These are phyloP conservation scores for Parotia lawesii DNA, from an alignment of 2,113 vertebrate genomes.

Conservation along the genomic window DNA sequence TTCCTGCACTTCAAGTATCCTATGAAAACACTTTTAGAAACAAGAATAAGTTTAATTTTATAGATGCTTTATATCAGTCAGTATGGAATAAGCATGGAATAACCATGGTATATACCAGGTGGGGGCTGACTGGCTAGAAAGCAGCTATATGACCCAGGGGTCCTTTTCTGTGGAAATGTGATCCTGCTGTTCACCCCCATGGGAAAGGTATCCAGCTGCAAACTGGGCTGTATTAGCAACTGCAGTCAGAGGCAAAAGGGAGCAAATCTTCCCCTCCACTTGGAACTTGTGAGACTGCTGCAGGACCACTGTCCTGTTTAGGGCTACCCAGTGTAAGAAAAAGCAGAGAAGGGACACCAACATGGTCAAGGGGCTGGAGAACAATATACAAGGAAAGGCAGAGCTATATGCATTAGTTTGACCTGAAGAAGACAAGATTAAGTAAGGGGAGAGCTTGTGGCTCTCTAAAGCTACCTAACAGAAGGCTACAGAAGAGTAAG, in stretches of 20 bases:
- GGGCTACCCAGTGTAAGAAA: neutral
- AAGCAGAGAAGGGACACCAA: neutral
- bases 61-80: neutral
- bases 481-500: neutral
- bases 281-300: neutral
- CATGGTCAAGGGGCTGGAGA: neutral
- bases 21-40: neutral
- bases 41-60: neutral
- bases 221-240: neutral
- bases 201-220: neutral
- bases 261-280: neutral
- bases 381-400: neutral
- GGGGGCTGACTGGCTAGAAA: neutral
- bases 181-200: neutral
- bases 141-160: neutral
- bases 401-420: neutral
- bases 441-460: neutral
- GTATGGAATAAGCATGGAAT: neutral
- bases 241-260: neutral
- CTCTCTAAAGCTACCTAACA: neutral
- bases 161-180: neutral
- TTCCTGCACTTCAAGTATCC: neutral
- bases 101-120: neutral
- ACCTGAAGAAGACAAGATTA: neutral
- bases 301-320: neutral